Evolutionary conservation across 2,888 invertebrate genomes (phyloP).

Genomic region (Sinotaia quadrata): DNA sequence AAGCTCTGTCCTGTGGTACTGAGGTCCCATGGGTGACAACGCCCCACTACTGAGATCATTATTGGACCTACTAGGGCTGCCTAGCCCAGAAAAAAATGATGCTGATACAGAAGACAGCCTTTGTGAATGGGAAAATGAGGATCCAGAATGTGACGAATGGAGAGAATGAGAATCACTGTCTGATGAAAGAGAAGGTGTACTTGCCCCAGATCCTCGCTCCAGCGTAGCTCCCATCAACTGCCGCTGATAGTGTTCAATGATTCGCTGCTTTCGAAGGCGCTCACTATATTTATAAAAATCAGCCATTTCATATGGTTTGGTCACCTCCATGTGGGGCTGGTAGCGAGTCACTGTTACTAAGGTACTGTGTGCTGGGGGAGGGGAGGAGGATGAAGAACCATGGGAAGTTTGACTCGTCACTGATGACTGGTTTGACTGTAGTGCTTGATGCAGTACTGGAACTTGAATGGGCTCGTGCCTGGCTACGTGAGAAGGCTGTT

Average conservation of each 20-base stretch:
- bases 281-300: constrained; percentile 98
- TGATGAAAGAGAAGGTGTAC: constrained; percentile 57
- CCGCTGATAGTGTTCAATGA: constrained; percentile 63
- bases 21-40: not conserved
- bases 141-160: constrained; percentile 44
- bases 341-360: constrained; percentile 60
- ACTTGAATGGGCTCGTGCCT: constrained; percentile 23
- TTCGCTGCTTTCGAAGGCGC: constrained; percentile 83
- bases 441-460: constrained; percentile 18
- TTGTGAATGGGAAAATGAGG: constrained; percentile 40
- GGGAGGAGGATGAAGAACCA: constrained; percentile 22
- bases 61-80: constrained; percentile 21
- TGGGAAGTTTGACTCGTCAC: constrained; percentile 20
- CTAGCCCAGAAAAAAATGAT: constrained; percentile 24
- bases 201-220: constrained; percentile 47
- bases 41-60: not conserved
- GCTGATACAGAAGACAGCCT: constrained; percentile 27
- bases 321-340: constrained; percentile 79
- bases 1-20: constrained; percentile 27
- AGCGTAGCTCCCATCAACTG: constrained; percentile 52
- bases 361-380: constrained; percentile 46
- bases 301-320: constrained; percentile 97
- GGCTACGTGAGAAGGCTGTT: constrained; percentile 9
- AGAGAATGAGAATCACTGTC: constrained; percentile 50
- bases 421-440: not conserved